Evolutionary conservation across 1,140 invertebrate species (phyloP).

Genomic region (Epicauta chinensis): DNA sequence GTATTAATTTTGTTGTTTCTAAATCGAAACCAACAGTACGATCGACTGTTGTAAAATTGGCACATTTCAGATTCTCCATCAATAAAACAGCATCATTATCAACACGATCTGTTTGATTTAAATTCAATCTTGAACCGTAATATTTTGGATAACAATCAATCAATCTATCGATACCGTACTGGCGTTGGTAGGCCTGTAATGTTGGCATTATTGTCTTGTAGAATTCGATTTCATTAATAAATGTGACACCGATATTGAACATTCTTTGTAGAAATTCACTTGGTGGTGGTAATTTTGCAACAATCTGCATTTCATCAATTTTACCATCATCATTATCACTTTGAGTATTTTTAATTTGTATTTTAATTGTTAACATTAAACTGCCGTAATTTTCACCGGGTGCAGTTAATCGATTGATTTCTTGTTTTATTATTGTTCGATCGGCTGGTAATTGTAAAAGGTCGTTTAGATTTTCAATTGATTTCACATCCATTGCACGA

Average conservation of each 20-base stretch:
- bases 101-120: conserved; percentile 16
- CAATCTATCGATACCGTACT: conserved; percentile 11
- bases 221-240: conserved; percentile 37
- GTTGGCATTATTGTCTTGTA: conserved; percentile 26
- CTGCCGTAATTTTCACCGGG: conserved; percentile 56
- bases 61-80: conserved; percentile 38
- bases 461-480: no score
- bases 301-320: conserved; percentile 29
- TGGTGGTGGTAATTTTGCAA: conserved; percentile 43
- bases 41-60: conserved; percentile 35
- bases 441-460: neutral
- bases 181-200: conserved; percentile 21
- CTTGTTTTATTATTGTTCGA: neutral
- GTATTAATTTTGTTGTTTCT: conserved; percentile 33
- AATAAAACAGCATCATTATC: conserved; percentile 36
- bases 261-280: conserved; percentile 36
- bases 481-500: no score
- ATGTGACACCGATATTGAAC: conserved; percentile 41
- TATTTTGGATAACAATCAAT: conserved; percentile 19
- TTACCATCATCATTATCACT: conserved; percentile 20
- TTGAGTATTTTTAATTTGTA: conserved; percentile 25
- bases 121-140: conserved; percentile 23
- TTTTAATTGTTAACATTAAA: conserved; percentile 44
- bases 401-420: conserved; percentile 42
- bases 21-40: conserved; percentile 38